Base-by-base conservation (phyloP, 2,888 invertebrate genomes). In the Drosophila gaucha region DNA sequence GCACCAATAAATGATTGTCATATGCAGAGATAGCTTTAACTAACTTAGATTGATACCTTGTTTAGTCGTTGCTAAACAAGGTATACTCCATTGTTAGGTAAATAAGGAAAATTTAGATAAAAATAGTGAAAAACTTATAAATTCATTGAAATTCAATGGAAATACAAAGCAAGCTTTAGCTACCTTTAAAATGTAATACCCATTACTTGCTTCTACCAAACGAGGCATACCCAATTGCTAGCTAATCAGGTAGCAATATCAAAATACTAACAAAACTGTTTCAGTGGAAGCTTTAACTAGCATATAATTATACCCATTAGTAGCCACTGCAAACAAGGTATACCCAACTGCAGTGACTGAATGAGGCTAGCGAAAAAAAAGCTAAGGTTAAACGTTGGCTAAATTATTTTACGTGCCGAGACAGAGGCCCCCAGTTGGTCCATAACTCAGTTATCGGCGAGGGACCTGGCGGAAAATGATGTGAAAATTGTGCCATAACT, bases 341-440 rank as follows among this genome's bases (percentile, higher is more conserved):
- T 65, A 26, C 38, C 44, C 49, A 26, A 26, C 10, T 31, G 39
- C 28, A 6, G 31, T 49, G 52, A 35, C 39, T 52, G 52, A 22
- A 16, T 43, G 43, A 36, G 47, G 44, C 56, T 56, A n/a, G 22
- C 46, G 14, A 67, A 72, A 83, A 67, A 72, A 83, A 80, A 74
- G 82, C 79, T 79, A 80, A 86, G 90, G 90, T 90, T 90, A 90
- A 90, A 86, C 72, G 90, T 72, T 84, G 90, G 89, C 89, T 90
- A 90, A 90, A 87, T 90, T 89, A 90, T 90, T 89, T 84, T 89
- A 90, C 90, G 89, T 90, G 90, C 89, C 67, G 20, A 52, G 55
- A 49, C 67, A 63, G 74, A 68, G 33, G 60, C 70, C 60, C 35
- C 51, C 43, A 74, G 64, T 82, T 76, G 73, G 60, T 70, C 71